Evolutionary conservation across 2,113 vertebrate species (phyloP).

Genomic region (Setophaga kirtlandii): DNA sequence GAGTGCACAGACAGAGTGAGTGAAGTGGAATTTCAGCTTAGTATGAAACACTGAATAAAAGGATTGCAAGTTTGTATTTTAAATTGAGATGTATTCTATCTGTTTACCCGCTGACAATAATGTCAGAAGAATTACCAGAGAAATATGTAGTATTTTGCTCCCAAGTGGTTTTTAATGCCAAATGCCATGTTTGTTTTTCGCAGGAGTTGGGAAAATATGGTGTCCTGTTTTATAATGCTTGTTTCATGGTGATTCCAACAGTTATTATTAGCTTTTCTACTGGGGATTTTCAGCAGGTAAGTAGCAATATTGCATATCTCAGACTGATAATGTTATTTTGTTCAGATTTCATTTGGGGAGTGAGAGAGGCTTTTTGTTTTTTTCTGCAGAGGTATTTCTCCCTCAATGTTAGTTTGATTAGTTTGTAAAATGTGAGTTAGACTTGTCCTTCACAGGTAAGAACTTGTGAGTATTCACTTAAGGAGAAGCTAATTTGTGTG

Average conservation of each 20-base stretch:
- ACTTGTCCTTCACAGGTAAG: background rate
- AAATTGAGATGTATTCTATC: background rate
- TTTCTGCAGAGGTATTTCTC: background rate
- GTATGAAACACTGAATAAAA: background rate
- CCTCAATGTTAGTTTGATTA: background rate
- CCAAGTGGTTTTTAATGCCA: background rate
- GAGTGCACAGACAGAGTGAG: background rate
- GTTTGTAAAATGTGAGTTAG: background rate
- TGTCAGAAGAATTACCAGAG: background rate
- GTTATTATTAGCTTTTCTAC: conserved; percentile 80
- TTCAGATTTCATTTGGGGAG: background rate
- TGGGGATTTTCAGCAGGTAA: conserved; percentile 87
- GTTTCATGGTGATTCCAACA: conserved; percentile 87
- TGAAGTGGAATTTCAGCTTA: background rate
- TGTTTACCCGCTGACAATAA: background rate
- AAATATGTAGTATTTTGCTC: background rate
- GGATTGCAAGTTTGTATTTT: background rate
- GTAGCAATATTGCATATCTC: background rate
- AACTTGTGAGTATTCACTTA: background rate
- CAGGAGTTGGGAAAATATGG: conserved; percentile 91
- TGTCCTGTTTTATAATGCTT: conserved; percentile 93
- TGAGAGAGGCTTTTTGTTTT: background rate
- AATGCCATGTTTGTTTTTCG: background rate
- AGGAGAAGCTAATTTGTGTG: background rate
- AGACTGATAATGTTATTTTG: background rate